Percentiles rank a stretch among this genome's conserved stretches.
phyloP scores from a whole-genome alignment of 1,140 invertebrate species.

The Arctopsyche grandis region DNA sequence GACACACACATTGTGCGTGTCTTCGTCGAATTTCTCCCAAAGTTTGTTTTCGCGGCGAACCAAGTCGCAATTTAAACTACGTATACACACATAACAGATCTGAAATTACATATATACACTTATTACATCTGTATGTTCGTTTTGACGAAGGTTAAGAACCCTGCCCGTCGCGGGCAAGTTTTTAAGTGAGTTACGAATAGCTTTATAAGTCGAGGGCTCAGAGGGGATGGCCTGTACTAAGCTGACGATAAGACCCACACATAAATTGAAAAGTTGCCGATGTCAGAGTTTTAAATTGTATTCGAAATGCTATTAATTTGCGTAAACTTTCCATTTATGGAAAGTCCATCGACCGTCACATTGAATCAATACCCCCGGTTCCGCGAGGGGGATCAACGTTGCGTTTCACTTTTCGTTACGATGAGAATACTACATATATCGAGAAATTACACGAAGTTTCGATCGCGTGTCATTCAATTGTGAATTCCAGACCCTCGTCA shows the following conservation, averaged over 20 bases:
- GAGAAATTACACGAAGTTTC: background rate
- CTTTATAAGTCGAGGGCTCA: constrained; percentile 50
- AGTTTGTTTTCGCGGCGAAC: too few species aligned
- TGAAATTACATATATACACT: background rate
- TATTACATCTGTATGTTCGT: constrained; percentile 36
- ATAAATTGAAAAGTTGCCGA: constrained; percentile 53
- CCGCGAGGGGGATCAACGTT: background rate
- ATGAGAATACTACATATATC: background rate
- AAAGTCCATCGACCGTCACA: constrained; percentile 14
- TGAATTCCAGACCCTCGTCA: background rate
- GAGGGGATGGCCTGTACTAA: constrained; percentile 35
- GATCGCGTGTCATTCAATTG: background rate
- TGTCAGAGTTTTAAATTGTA: constrained; percentile 53
- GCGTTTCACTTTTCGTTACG: background rate
- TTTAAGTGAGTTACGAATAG: constrained; percentile 53
- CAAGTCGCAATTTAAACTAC: background rate
- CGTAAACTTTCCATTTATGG: constrained; percentile 11
- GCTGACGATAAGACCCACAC: constrained; percentile 49
- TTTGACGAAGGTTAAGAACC: constrained; percentile 41
- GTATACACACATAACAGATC: background rate
- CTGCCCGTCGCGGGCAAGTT: constrained; percentile 42
- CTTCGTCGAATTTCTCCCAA: too few species aligned
- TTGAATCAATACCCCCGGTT: background rate
- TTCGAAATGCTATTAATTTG: constrained; percentile 45
- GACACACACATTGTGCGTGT: too few species aligned